Conservation (phyloP, 2,797 vertebrate species). For the Avahi laniger region DNA sequence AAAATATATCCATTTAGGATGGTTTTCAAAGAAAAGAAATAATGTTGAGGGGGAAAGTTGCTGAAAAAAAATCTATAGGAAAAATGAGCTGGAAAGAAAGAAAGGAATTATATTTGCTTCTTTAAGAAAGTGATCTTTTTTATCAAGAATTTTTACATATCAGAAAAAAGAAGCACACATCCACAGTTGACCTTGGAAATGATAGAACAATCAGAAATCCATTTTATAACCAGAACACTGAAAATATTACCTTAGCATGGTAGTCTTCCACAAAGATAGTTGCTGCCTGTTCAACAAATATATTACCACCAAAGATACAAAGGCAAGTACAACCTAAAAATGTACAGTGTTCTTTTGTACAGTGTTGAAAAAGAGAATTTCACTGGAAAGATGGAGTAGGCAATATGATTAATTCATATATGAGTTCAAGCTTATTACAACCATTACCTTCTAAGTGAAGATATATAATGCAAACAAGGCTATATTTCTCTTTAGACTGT, state of each 20-base stretch:
- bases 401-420: slow-evolving; percentile 42
- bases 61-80: not conserved
- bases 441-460: slow-evolving; percentile 54
- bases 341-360: not conserved
- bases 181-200: slow-evolving; percentile 23
- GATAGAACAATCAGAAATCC: not conserved
- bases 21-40: slow-evolving; percentile 28
- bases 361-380: slow-evolving; percentile 21
- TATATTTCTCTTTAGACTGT: slow-evolving; percentile 55
- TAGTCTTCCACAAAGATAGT: slow-evolving; percentile 13
- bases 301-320: slow-evolving; percentile 12
- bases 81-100: not conserved
- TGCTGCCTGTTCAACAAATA: slow-evolving; percentile 35
- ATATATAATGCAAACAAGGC: slow-evolving; percentile 41
- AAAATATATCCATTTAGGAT: not conserved
- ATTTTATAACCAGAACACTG: slow-evolving; percentile 14
- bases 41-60: not conserved
- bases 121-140: slow-evolving; percentile 19
- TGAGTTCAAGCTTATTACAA: slow-evolving; percentile 41
- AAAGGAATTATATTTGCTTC: not conserved
- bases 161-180: not conserved
- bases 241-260: not conserved
- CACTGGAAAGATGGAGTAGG: slow-evolving; percentile 13
- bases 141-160: not conserved
- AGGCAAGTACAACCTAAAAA: not conserved